Percentiles rank a stretch among this genome's conserved stretches.
Evolutionary conservation across 2,113 vertebrate genomes (phyloP).

Genomic region (Azemiops feae): DNA sequence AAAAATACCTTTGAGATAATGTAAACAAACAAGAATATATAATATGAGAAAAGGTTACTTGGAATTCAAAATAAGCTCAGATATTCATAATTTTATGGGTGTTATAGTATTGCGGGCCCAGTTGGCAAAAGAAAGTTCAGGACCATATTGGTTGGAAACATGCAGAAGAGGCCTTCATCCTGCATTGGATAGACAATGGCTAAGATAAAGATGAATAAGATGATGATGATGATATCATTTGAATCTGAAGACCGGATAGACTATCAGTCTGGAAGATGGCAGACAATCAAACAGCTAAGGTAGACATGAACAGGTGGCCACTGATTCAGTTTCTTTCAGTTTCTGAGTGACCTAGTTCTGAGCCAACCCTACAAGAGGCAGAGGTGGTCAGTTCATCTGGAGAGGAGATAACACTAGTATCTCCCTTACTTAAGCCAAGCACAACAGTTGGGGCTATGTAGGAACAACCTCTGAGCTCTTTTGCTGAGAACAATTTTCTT

Average conservation of each 20-base stretch:
- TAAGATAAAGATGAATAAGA: no score
- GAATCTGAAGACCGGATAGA: background rate
- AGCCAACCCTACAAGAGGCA: background rate
- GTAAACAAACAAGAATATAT: background rate
- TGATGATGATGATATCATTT: no score
- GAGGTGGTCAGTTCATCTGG: background rate
- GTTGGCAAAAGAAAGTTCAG: no score
- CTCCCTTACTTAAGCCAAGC: background rate
- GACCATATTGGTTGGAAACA: no score
- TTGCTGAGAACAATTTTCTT: background rate
- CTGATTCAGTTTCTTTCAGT: background rate
- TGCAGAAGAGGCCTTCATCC: no score
- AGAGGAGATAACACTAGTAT: background rate
- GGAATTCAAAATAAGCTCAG: background rate
- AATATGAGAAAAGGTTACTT: background rate
- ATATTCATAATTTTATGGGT: background rate
- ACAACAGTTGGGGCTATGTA: background rate
- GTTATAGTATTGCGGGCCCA: background rate
- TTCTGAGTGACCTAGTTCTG: background rate
- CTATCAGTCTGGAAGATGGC: background rate
- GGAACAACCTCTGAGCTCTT: background rate
- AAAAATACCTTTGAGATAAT: background rate
- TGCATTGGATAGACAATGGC: no score
- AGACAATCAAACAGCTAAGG: background rate
- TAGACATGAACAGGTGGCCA: background rate